Evolutionary conservation across 53 echinoderm and acorn worm genomes (phyloP).

Genomic region (Zoroaster sp.): DNA sequence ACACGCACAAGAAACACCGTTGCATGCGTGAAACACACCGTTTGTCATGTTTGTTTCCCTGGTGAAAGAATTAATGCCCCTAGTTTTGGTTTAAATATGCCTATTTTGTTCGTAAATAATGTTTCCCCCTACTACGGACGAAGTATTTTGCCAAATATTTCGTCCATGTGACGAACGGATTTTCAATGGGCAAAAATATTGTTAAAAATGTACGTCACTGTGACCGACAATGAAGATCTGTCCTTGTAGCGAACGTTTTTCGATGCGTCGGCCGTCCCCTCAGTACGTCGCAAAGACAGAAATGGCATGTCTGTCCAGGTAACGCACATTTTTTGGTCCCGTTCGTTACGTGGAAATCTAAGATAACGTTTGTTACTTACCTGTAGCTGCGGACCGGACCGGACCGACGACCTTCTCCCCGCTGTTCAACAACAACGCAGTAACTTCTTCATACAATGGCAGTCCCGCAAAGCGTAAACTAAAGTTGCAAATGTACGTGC

Average conservation of each 20-base stretch:
- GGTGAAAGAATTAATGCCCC: too few relatives aligned
- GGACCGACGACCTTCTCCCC: not conserved
- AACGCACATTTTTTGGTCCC: not conserved
- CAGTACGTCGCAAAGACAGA: not conserved
- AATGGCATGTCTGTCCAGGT: not conserved
- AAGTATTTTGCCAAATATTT: too few relatives aligned
- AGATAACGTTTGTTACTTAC: not conserved
- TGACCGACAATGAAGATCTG: not conserved
- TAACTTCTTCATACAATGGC: not conserved
- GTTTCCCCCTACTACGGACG: too few relatives aligned
- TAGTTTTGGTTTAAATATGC: too few relatives aligned
- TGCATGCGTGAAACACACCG: too few relatives aligned
- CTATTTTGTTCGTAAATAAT: too few relatives aligned
- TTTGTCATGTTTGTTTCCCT: too few relatives aligned
- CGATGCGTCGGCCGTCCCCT: not conserved
- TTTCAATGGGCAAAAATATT: too few relatives aligned
- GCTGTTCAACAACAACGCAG: not conserved
- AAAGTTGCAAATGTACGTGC: not conserved
- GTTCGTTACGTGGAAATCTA: not conserved
- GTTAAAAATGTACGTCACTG: not conserved
- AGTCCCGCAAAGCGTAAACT: too few relatives aligned
- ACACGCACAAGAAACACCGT: too few relatives aligned
- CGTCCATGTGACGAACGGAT: too few relatives aligned
- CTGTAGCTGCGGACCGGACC: not conserved
- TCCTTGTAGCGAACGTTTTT: not conserved